A percentile compares a stretch with the other conserved stretches of the same genome.
Evolutionary conservation across 2,113 vertebrate species (phyloP).

Genomic region (Plecturocebus donacophilus): DNA sequence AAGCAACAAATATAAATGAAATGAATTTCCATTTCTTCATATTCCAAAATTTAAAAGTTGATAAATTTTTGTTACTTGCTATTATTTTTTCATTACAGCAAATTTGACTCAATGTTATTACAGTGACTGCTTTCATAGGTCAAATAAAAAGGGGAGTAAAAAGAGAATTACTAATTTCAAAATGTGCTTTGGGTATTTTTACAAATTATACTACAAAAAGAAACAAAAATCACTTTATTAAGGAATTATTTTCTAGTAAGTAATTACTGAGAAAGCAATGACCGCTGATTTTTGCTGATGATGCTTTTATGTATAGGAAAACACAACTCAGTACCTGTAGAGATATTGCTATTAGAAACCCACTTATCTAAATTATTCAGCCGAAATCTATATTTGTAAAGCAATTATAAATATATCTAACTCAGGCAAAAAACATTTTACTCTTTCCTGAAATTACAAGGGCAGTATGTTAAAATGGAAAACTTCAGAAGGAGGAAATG

Average conservation of each 20-base stretch:
- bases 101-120: background rate
- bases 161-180: background rate
- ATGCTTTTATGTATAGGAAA: background rate
- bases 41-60: background rate
- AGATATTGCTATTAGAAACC: background rate
- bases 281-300: background rate
- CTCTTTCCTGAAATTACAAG: constrained; percentile 30
- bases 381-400: background rate
- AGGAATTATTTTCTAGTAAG: background rate
- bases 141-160: background rate
- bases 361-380: background rate
- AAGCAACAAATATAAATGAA: constrained; percentile 11
- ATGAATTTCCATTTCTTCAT: background rate
- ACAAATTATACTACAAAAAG: background rate
- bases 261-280: background rate
- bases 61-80: background rate
- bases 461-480: background rate
- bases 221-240: background rate
- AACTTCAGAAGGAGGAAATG: background rate
- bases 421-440: background rate
- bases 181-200: background rate
- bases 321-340: background rate
- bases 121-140: background rate
- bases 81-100: background rate
- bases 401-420: background rate